Evolutionary conservation across 2,797 vertebrate genomes (phyloP).

Genomic region (Eutrigla gurnardus): DNA sequence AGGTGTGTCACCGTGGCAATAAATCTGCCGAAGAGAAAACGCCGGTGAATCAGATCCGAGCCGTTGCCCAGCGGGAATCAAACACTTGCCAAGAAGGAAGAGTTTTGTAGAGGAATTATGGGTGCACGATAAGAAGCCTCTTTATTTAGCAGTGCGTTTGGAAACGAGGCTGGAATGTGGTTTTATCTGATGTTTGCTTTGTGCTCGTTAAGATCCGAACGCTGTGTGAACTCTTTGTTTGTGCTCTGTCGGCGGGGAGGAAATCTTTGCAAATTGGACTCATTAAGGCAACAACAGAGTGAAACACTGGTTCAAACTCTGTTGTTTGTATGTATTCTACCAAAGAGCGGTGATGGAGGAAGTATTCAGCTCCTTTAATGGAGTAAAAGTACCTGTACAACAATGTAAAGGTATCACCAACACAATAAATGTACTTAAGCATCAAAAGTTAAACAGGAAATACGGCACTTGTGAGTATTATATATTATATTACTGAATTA

Average conservation of each 20-base stretch:
- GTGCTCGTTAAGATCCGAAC: constrained; percentile 38
- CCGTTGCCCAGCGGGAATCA: constrained; percentile 59
- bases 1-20: constrained; percentile 70
- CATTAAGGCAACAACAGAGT: neutral
- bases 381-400: no score
- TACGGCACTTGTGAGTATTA: no score
- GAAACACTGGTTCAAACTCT: neutral
- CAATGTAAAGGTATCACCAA: no score
- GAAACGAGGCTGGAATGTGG: constrained; percentile 58
- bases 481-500: no score
- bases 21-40: constrained; percentile 67
- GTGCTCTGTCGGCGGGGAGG: neutral
- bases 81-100: constrained; percentile 68
- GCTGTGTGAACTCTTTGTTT: constrained; percentile 18
- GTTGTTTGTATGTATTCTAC: neutral
- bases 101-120: constrained; percentile 54
- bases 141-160: constrained; percentile 62
- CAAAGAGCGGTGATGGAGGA: neutral
- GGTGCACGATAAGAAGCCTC: constrained; percentile 53
- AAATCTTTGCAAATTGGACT: constrained; percentile 8
- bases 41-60: constrained; percentile 57
- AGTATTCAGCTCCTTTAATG: neutral
- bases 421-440: no score
- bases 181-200: constrained; percentile 65
- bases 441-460: no score